These are phyloP conservation scores for Tautogolabrus adspersus DNA, from an alignment of 2,113 vertebrate genomes.

Conservation along the genomic window DNA sequence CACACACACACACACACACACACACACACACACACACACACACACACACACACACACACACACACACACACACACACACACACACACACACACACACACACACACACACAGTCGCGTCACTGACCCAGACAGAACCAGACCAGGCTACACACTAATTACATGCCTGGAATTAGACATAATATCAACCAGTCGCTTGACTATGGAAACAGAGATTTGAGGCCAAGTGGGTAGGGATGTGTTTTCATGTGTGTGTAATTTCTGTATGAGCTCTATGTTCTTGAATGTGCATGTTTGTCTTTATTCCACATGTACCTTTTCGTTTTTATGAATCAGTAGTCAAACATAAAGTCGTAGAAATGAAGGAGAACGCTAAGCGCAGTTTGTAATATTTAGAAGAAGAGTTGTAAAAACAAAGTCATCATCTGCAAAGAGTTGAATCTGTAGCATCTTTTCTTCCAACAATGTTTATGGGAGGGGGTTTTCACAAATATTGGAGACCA, in stretches of 20 bases:
- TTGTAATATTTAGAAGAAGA: too few relatives aligned
- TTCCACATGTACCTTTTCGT: not conserved
- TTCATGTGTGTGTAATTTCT: conserved; percentile 20
- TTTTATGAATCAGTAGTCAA: conserved; percentile 1
- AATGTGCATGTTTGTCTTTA: not conserved
- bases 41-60: too few relatives aligned
- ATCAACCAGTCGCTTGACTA: conserved; percentile 61
- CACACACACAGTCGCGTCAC: conserved; percentile 47
- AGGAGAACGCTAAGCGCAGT: not conserved
- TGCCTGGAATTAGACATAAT: conserved; percentile 78
- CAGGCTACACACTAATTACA: conserved; percentile 80
- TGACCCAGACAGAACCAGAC: conserved; percentile 76
- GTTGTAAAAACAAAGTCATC: not conserved
- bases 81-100: conserved; percentile 33
- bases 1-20: too few relatives aligned
- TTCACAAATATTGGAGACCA: not conserved
- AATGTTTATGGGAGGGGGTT: too few relatives aligned
- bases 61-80: conserved; percentile 40
- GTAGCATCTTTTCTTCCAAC: not conserved
- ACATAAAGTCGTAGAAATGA: not conserved
- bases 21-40: too few relatives aligned
- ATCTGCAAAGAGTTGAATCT: not conserved
- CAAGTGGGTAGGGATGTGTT: conserved; percentile 38
- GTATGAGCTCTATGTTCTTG: conserved; percentile 4
- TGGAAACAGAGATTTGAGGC: conserved; percentile 66